A percentile compares a stretch with the other conserved stretches of the same genome.
These are phyloP conservation scores for Callinectes sapidus DNA, from an alignment of 2,888 invertebrate species.

Conservation along the genomic window DNA sequence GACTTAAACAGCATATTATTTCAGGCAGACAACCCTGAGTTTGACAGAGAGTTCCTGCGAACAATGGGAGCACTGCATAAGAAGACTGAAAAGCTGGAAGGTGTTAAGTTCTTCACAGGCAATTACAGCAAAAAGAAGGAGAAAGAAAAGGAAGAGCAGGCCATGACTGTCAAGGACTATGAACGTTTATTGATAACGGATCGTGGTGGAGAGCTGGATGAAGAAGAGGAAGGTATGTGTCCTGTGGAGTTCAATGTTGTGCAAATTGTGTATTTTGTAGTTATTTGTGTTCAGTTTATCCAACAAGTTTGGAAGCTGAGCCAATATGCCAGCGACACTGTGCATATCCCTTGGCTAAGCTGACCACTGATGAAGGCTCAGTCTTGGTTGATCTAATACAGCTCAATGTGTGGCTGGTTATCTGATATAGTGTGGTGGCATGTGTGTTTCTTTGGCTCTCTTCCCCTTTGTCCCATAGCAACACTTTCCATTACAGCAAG, in stretches of 20 bases:
- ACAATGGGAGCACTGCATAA: conserved; percentile 56
- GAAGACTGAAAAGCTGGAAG: conserved; percentile 27
- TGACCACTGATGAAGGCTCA: too few species aligned
- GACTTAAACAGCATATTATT: neutral
- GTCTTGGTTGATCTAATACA: too few species aligned
- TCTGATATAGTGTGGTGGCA: too few species aligned
- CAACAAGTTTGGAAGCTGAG: too few species aligned
- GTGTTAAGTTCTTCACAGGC: conserved; percentile 47
- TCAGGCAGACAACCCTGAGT: conserved; percentile 66
- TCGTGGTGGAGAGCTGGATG: conserved; percentile 48
- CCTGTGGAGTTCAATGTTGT: neutral
- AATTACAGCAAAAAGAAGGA: conserved; percentile 51
- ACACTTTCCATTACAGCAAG: too few species aligned
- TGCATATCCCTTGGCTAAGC: too few species aligned
- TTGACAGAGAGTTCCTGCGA: conserved; percentile 55
- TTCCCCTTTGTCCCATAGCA: too few species aligned
- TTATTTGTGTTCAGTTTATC: too few species aligned
- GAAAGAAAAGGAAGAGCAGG: conserved; percentile 56
- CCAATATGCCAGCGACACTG: too few species aligned
- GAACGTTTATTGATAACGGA: conserved; percentile 55
- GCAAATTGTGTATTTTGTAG: neutral
- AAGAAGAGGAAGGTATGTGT: conserved; percentile 52
- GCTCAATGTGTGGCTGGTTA: too few species aligned
- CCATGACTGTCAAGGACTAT: conserved; percentile 59
- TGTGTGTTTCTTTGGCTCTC: too few species aligned